Evolutionary conservation across 1,140 invertebrate species (phyloP).

Genomic region (Maconellicoccus hirsutus): DNA sequence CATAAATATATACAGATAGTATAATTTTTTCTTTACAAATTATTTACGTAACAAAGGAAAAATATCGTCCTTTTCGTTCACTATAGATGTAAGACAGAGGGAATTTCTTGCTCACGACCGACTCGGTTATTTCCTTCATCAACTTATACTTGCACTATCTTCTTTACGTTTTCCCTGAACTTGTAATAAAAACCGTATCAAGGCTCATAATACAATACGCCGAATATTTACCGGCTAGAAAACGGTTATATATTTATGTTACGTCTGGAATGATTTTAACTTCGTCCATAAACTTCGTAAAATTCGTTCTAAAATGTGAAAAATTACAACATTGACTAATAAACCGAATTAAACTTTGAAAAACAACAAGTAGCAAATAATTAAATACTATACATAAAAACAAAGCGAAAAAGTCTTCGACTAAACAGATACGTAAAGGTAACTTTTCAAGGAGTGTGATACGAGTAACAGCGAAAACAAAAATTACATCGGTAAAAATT

Average conservation of each 20-base stretch:
- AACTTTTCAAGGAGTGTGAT: background rate
- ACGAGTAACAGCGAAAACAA: too few species aligned
- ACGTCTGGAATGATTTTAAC: slow-evolving; percentile 3
- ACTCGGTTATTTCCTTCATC: too few species aligned
- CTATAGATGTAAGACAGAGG: too few species aligned
- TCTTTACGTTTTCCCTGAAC: too few species aligned
- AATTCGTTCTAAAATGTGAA: slow-evolving; percentile 5
- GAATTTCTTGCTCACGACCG: too few species aligned
- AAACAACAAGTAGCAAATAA: background rate
- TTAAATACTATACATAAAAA: background rate
- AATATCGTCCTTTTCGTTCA: too few species aligned
- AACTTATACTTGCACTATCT: too few species aligned
- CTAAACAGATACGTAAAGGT: background rate
- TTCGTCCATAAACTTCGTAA: background rate
- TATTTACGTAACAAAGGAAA: too few species aligned
- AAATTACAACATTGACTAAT: background rate
- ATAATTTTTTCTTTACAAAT: too few species aligned
- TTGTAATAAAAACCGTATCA: too few species aligned
- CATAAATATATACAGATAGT: too few species aligned
- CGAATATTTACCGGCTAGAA: background rate
- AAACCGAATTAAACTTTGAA: background rate
- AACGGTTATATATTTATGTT: background rate
- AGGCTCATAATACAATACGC: background rate
- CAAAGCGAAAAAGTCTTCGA: background rate
- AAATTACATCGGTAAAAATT: too few species aligned